Base-by-base conservation (phyloP, 2,888 invertebrate genomes). In the Meta bourneti region DNA sequence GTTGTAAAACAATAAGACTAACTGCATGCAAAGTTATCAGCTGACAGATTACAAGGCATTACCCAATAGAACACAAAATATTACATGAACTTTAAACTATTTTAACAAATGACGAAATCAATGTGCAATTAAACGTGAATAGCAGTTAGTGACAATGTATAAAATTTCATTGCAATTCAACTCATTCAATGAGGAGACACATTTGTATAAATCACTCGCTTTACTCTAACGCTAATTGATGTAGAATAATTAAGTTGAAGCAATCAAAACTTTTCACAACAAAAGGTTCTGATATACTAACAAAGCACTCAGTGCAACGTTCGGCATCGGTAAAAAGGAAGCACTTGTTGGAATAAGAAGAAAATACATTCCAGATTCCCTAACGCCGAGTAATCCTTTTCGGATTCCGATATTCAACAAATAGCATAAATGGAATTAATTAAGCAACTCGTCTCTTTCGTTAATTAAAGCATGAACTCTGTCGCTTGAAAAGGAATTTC, bases 381-480 rank as follows among this genome's bases (percentile, higher is more conserved):
- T 9, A 16, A 61, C 61, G 16, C 9, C 16, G 61, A 8, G 48
- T 69, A 81, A 81, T 81, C 81, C 81, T 70, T 61, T 61, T 61
- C 61, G 61, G 61, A 61, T 61, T 61, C 61, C 61, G 16, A 61
- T 61, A 61, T 61, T 49, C 81, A 81, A 51, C 81, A 81, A 81
- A 81, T 71, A 34, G 51, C 81, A 70, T 81, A 69, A 49, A 81
- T 81, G 48, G 81, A 71, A 81, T 81, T 81, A 81, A 81, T 81
- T 81, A 81, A 81, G 49, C 51, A 20, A 16, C 70, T 9, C 34
- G 70, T 8, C 48, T 51, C 70, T 70, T n/a, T 11, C 11, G 49
- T 81, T 71, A 81, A 81, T 81, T 81, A 81, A 81, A 71, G 49
- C 51, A 34, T 51, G 61, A 20, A 61, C 61, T 79, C 16, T 7